Evolutionary conservation across 2,888 invertebrate species (phyloP).

Genomic region (Ommatoiulus sabulosus): DNA sequence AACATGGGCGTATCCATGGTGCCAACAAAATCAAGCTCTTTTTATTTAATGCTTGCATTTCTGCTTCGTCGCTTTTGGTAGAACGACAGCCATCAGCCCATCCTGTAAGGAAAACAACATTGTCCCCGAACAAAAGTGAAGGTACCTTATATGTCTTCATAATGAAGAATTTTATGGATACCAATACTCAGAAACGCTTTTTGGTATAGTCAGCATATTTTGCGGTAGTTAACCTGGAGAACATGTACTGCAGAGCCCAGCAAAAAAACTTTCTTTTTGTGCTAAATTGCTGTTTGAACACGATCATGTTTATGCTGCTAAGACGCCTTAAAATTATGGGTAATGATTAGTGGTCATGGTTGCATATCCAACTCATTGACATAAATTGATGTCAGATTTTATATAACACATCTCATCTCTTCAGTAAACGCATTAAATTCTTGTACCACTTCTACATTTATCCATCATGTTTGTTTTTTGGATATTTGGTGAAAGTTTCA

Average conservation of each 20-base stretch:
- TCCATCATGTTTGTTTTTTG: too few relatives aligned
- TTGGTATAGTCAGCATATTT: neutral
- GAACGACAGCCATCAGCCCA: neutral
- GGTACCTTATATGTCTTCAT: neutral
- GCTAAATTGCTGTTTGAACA: too few relatives aligned
- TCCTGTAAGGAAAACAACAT: constrained; percentile 24
- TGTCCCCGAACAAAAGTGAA: neutral
- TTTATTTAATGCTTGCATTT: neutral
- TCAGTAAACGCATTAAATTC: too few relatives aligned
- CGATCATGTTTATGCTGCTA: too few relatives aligned
- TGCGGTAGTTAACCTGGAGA: neutral
- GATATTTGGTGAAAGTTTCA: too few relatives aligned
- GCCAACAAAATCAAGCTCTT: neutral
- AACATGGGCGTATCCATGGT: constrained; percentile 14
- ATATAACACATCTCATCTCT: too few relatives aligned
- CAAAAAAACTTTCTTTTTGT: neutral
- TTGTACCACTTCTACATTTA: too few relatives aligned
- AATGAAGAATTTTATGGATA: neutral
- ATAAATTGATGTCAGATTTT: too few relatives aligned
- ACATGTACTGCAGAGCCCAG: neutral
- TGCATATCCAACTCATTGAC: too few relatives aligned
- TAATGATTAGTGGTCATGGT: too few relatives aligned
- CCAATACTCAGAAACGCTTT: neutral
- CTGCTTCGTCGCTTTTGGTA: neutral
- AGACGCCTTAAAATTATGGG: too few relatives aligned